Conservation (phyloP, 1,140 invertebrate species). For the Sitodiplosis mosellana region DNA sequence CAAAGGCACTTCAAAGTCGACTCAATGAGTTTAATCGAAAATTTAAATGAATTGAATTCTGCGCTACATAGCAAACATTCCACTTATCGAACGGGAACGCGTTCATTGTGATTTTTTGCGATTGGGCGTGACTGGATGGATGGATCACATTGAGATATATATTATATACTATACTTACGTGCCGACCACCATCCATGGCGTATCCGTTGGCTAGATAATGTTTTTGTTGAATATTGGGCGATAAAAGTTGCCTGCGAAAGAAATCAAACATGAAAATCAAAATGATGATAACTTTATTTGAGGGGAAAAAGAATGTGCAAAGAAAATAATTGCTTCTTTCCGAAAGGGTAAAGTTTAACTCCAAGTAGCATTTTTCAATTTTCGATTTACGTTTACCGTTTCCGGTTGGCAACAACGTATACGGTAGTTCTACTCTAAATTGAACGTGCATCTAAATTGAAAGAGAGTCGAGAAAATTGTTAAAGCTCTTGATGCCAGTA, state of each 20-base stretch:
- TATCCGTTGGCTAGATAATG: slow-evolving; percentile 49
- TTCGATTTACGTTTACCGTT: not conserved
- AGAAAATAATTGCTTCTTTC: not conserved
- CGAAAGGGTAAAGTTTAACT: not conserved
- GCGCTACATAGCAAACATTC: no score
- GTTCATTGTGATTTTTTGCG: not conserved
- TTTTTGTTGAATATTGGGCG: slow-evolving; percentile 65
- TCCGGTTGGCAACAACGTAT: no score
- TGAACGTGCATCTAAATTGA: no score
- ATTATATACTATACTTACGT: slow-evolving; percentile 14
- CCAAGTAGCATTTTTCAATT: not conserved
- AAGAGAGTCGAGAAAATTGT: no score
- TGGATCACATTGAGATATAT: not conserved
- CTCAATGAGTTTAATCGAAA: no score
- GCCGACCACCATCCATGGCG: slow-evolving; percentile 22
- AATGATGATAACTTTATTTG: not conserved
- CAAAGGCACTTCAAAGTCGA: no score
- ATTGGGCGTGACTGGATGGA: not conserved
- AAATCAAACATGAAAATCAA: slow-evolving; percentile 6
- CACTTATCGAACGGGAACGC: no score
- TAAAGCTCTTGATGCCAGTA: no score
- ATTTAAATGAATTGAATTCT: no score
- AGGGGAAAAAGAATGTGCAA: not conserved
- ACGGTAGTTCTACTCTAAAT: no score
- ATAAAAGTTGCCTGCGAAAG: slow-evolving; percentile 54